Base-by-base conservation (phyloP, 1,140 invertebrate genomes). In the Macrobrachium rosenbergii region DNA sequence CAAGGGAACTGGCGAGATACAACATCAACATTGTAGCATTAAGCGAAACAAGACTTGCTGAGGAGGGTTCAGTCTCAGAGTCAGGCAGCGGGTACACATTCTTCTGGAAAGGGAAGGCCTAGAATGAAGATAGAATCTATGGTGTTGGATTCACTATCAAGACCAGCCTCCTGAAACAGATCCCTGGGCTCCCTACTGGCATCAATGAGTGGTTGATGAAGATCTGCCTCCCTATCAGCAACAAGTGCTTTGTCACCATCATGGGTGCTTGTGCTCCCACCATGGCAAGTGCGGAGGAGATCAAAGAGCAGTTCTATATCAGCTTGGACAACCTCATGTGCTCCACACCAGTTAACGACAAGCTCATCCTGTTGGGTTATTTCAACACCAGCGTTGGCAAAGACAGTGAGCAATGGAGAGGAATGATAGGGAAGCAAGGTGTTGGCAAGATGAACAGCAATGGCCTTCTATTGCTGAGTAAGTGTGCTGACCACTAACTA, bases 391-490 rank as follows among this genome's bases (percentile, higher is more conserved):
- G 79, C 5, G 79, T 82, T 67, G 79, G 60, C 3, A 28, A 28
- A 21, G 37, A 28, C 62, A 19, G 37, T 19, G 12, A 14, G 21
- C 59, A 28, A 16, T 79, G 77, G 77, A 28, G 62, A 19, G 79
- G 79, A 28, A 21, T 69, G 16, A 62, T 82, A 11, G 76, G 76
- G 23, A 78, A 23, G 2, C 45, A 78, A 3, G 76, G 45, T 17
- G 23, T 45, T 78, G 2, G 28, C 52, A 59, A 93, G 95, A 94
- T 91, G 95, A 96, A 93, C 95, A 95, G 93, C 89, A 96, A 84
- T 88, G 95, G 81, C 93, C 93, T 0, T 93, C 94, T 5, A 5
- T 37, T 80, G n/a, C 78, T 80, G 10, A n/a, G 2, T n/a, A n/a
- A n/a, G n/a, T n/a, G n/a, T n/a, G n/a, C n/a, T n/a, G n/a, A n/a